phyloP scores from a whole-genome alignment of 1,140 invertebrate genomes.

The Adelges cooleyi region DNA sequence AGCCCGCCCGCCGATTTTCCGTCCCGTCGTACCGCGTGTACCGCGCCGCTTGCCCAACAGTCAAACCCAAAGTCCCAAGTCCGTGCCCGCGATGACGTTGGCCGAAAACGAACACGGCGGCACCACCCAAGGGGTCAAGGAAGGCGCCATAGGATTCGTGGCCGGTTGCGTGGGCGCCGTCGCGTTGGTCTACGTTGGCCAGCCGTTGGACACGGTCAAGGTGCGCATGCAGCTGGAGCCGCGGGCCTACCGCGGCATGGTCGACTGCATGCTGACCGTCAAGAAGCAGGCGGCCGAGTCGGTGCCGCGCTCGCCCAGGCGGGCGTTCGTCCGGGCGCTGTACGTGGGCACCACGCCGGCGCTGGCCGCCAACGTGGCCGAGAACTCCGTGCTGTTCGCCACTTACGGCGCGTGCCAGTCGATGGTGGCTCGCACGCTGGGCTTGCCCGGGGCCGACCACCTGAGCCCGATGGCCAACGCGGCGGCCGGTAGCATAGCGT shows the following conservation, averaged over 20 bases:
- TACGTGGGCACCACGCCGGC: slow-evolving; percentile 93
- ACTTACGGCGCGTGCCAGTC: slow-evolving; percentile 96
- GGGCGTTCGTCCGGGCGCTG: slow-evolving; percentile 59
- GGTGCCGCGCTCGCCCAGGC: neutral
- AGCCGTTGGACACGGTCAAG: slow-evolving; percentile 93
- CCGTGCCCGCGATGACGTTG: no score
- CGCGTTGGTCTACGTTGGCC: slow-evolving; percentile 90
- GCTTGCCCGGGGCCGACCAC: slow-evolving; percentile 37
- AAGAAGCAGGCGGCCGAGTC: neutral
- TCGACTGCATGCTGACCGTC: slow-evolving; percentile 47
- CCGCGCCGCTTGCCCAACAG: no score
- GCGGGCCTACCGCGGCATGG: slow-evolving; percentile 65
- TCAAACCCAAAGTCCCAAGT: no score
- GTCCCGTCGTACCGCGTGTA: no score
- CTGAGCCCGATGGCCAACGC: slow-evolving; percentile 74
- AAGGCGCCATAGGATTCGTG: neutral
- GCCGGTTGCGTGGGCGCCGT: slow-evolving; percentile 60
- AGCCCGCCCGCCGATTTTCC: no score
- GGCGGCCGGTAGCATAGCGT: slow-evolving; percentile 81
- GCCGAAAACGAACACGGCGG: no score
- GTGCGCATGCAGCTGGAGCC: slow-evolving; percentile 99
- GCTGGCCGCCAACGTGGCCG: slow-evolving; percentile 86
- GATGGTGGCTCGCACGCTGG: slow-evolving; percentile 40
- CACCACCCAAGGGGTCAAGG: no score
- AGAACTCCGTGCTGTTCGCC: slow-evolving; percentile 95